Evolutionary conservation across 2,797 vertebrate species (phyloP), one percentile per base, ranked within the genome.

Genomic region (Pantherophis alleghaniensis): DNA sequence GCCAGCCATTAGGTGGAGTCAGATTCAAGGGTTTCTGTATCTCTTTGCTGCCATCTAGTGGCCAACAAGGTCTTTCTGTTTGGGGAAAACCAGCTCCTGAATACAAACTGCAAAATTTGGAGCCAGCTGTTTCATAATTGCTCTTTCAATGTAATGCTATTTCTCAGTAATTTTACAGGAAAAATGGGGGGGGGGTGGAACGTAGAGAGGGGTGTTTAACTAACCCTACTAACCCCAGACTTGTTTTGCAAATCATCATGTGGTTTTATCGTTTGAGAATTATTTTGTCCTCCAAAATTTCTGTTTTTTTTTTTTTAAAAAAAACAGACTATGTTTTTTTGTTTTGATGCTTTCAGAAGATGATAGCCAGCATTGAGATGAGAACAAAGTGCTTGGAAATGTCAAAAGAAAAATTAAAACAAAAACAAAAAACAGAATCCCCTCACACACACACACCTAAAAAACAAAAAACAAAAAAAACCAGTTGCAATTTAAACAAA

Each of bases 61-160:
- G 89, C 60, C 37, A 88, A 20, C 5, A 5, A 13, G 7, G 6
- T 18, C 69, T 86, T 42, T 53, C 83, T 87, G 26, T 55, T 83
- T 63, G 57, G 10, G 10, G 55, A 47, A 88, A 79, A 32, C 18
- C 90, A 86, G 92, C 51, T n/a, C 11, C 32, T 79, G 57, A 24
- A 86, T 12, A 93, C 47, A 26, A 93, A 94, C 95, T 63, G 89
- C 90, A 56, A 92, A 88, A 20, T 92, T 63, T 95, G 94, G 95
- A 97, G 93, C 74, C 95, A 96, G 90, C 95, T 91, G 95, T 93
- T 93, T 92, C 92, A 90, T 96, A 97, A 96, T 97, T 96, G 95
- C 92, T 94, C 95, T 95, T 95, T 97, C 95, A 95, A 92, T 96
- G 92, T 96, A 95, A 96, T 94, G 89, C 90, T 95, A 91, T 95